Evolutionary conservation across 2,797 vertebrate genomes (phyloP).

Genomic region (Aulostomus chinensis): DNA sequence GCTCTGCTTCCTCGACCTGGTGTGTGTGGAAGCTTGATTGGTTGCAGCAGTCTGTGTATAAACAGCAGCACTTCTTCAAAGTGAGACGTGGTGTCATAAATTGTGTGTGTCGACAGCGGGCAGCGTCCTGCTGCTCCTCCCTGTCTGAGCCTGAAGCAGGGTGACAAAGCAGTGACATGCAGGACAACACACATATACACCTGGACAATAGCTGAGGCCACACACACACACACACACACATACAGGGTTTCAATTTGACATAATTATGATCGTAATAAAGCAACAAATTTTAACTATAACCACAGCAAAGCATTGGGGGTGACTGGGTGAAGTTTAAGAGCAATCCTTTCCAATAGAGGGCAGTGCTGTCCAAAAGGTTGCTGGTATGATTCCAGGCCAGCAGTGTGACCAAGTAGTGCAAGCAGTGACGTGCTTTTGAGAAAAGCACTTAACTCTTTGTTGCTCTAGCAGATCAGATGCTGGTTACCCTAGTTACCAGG

Average conservation of each 20-base stretch:
- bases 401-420: no score
- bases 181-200: background rate
- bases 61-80: slow-evolving; percentile 70
- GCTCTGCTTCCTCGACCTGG: no score
- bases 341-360: slow-evolving; percentile 10
- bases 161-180: slow-evolving; percentile 2
- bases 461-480: no score
- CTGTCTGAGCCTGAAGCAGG: slow-evolving; percentile 35
- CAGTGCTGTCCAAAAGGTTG: background rate
- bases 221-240: background rate
- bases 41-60: slow-evolving; percentile 47
- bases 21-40: slow-evolving; percentile 36
- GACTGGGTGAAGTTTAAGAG: no score
- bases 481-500: no score
- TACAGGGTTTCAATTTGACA: background rate
- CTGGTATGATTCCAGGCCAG: background rate
- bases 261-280: background rate
- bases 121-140: slow-evolving; percentile 70
- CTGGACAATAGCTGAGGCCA: slow-evolving; percentile 2
- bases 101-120: slow-evolving; percentile 67
- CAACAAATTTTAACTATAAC: no score
- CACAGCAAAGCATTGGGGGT: background rate
- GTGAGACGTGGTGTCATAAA: slow-evolving; percentile 73
- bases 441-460: no score
- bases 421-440: no score